Evolutionary conservation across 2,888 invertebrate species (phyloP), one percentile per base, ranked within the genome.

Genomic region (Apodemia duryi): DNA sequence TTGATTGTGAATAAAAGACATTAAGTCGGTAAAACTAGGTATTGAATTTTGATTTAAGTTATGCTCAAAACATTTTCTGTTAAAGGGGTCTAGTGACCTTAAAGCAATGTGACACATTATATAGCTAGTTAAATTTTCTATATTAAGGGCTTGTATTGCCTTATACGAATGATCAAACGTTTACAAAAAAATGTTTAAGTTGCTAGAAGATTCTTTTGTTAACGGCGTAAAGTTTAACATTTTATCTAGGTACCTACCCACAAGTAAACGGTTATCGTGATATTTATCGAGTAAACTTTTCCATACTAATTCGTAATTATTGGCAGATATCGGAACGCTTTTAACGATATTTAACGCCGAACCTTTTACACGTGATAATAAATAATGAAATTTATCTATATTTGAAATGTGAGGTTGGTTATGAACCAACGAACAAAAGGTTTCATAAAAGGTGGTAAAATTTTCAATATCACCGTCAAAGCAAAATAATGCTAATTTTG

Each of bases 221-320:
- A 69, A 62, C 1, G 69, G 65, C 21, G 63, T 38, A 63, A 69
- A 69, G 54, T 65, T 69, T 66, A 69, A 66, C 67, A 69, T 69
- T 64, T 64, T 68, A 10, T 68, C 68, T 13, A 66, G 43, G 61
- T 67, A 68, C 21, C 61, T 61, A 52, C 68, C 64, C 2, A 65
- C 46, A 13, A 70, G 51, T 52, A 62, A 51, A 60, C 70, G 35
- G 10, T 67, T 66, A 61, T 71, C 71, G 35, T 69, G 67, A 54
- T 71, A 69, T 62, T 69, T 71, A 46, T 68, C 65, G 7, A 71
- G 41, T 65, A 71, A 63, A 29, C 63, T 65, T 64, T 69, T 43
- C 70, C 68, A 70, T 11, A 69, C 67, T 38, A 69, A 32, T 28
- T 62, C 60, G 41, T 70, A 69, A 57, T 69, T 70, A 63, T 21